Percentiles rank a stretch among this genome's conserved stretches.
Evolutionary conservation across 1,140 invertebrate genomes (phyloP).

Genomic region (Diachasmimorpha longicaudata): DNA sequence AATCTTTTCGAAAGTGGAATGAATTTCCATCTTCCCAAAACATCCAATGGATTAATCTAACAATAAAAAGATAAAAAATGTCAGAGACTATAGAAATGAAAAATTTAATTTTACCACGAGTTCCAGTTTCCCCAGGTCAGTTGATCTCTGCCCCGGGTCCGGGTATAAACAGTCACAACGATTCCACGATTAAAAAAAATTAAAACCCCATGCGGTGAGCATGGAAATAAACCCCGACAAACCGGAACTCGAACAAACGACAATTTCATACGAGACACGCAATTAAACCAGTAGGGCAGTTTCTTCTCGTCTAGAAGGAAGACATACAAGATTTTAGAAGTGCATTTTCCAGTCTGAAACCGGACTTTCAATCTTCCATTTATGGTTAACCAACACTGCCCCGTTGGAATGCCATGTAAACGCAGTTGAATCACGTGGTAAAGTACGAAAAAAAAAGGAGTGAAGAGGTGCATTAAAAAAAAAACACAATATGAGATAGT

Average conservation of each 20-base stretch:
- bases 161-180: too few species aligned
- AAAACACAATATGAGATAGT: background rate
- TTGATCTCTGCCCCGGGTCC: background rate
- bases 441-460: conserved; percentile 11
- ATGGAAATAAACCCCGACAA: background rate
- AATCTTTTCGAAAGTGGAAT: too few species aligned
- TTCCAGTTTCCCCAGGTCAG: background rate
- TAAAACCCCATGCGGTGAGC: background rate
- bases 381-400: background rate
- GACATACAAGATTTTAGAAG: background rate
- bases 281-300: conserved; percentile 9
- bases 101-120: too few species aligned
- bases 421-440: background rate
- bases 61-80: background rate
- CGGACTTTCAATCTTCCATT: conserved; percentile 11
- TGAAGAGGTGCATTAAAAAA: conserved; percentile 1
- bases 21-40: too few species aligned
- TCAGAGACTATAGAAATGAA: too few species aligned
- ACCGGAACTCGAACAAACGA: background rate
- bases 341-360: background rate
- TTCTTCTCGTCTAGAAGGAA: background rate
- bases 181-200: background rate
- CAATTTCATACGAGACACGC: background rate
- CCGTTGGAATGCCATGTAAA: conserved; percentile 11
- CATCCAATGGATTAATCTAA: background rate